Evolutionary conservation across 1,140 invertebrate species (phyloP).

Genomic region (Drosophila asahinai): DNA sequence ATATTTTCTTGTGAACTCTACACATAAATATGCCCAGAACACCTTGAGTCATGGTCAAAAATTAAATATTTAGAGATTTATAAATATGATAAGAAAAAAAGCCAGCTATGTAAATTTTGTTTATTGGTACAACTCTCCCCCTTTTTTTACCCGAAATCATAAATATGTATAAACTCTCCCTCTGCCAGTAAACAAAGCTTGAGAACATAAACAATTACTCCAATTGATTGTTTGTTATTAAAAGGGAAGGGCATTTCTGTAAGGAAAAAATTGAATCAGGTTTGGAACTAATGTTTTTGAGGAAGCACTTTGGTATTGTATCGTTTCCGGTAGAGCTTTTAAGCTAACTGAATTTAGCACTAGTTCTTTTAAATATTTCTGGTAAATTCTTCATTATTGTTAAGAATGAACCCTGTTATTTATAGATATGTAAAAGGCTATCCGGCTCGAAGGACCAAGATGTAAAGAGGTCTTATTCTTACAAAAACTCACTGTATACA

Average conservation of each 20-base stretch:
- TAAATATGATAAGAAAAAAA: not conserved
- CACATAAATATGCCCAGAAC: no score
- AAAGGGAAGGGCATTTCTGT: not conserved
- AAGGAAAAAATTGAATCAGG: not conserved
- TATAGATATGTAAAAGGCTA: no score
- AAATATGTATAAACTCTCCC: not conserved
- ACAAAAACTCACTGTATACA: no score
- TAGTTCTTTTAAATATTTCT: no score
- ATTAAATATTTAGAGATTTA: not conserved
- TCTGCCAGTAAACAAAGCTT: not conserved
- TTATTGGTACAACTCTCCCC: not conserved
- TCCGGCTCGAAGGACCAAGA: no score
- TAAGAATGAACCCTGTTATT: no score
- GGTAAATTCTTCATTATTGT: no score
- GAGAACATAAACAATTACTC: not conserved
- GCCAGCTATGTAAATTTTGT: not conserved
- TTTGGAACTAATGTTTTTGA: not conserved
- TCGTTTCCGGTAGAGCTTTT: not conserved
- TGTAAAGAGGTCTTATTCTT: no score
- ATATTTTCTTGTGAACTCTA: no score
- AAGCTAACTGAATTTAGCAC: not conserved
- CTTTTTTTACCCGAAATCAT: not conserved
- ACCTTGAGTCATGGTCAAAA: not conserved
- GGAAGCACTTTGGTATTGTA: not conserved
- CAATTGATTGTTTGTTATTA: no score